A percentile compares a stretch with the other conserved stretches of the same genome.
Conservation (phyloP, 1,140 invertebrate species). For the Brachionus asplanchnoidis region DNA sequence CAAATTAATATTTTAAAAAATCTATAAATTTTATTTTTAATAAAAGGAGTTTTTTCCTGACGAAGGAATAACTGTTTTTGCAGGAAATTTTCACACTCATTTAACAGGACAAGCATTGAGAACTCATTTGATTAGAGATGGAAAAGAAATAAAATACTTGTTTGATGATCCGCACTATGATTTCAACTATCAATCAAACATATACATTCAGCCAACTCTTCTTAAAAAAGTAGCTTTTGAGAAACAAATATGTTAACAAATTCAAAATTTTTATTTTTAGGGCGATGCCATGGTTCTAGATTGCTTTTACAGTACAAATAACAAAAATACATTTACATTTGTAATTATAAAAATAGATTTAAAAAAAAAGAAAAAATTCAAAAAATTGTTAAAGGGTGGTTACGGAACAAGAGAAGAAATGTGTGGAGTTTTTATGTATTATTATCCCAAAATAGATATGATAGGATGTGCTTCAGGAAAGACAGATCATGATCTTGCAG, state of each 20-base stretch:
- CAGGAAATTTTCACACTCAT: conserved; percentile 33
- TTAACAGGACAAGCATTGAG: conserved; percentile 6
- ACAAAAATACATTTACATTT: conserved; percentile 23
- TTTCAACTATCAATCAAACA: conserved; percentile 37
- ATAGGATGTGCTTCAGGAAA: background rate
- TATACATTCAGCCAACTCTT: background rate
- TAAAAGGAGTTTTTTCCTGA: background rate
- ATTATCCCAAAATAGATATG: conserved; percentile 24
- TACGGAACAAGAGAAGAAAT: conserved; percentile 10
- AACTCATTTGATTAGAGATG: conserved; percentile 18
- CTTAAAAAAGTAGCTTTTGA: background rate
- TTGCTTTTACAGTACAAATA: background rate
- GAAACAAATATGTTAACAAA: background rate
- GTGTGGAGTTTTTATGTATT: conserved; percentile 38
- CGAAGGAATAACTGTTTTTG: conserved; percentile 33
- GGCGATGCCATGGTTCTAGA: conserved; percentile 19
- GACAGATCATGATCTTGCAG: background rate
- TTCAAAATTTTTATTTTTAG: background rate
- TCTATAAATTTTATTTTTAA: background rate
- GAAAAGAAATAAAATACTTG: background rate
- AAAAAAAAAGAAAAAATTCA: background rate
- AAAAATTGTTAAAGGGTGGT: conserved; percentile 10
- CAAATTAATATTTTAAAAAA: too few relatives aligned
- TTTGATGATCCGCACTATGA: conserved; percentile 40
- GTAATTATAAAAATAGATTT: background rate